Conservation (phyloP, 2,888 invertebrate species). For the Sarcophaga rosellei region DNA sequence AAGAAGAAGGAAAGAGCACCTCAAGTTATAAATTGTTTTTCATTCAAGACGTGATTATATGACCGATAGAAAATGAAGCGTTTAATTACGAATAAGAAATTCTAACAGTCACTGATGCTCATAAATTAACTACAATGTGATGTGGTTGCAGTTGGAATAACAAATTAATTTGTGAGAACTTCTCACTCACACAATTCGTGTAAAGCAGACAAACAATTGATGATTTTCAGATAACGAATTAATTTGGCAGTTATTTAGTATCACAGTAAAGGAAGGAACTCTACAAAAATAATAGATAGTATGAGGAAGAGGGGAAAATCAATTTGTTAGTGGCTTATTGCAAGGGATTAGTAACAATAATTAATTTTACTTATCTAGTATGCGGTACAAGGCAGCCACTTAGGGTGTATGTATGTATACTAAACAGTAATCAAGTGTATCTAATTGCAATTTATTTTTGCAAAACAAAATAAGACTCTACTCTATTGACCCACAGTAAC, state of each 20-base stretch:
- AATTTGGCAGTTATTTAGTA: conserved; percentile 16
- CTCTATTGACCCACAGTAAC: neutral
- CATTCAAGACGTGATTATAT: conserved; percentile 12
- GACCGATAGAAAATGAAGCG: neutral
- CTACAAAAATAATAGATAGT: too few relatives aligned
- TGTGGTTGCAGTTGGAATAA: conserved; percentile 71
- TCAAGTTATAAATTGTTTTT: conserved; percentile 44
- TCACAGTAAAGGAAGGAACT: neutral
- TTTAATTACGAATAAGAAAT: neutral
- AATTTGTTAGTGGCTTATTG: conserved; percentile 22
- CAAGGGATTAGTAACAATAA: conserved; percentile 4
- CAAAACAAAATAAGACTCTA: neutral
- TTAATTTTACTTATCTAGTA: conserved; percentile 28
- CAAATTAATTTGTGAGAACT: conserved; percentile 74
- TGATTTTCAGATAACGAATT: conserved; percentile 18
- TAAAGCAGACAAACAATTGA: conserved; percentile 8
- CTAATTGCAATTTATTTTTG: neutral
- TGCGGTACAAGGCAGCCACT: neutral
- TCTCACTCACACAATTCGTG: neutral
- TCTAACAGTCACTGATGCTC: conserved; percentile 19
- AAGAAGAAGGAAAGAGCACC: conserved; percentile 1
- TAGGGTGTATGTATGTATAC: too few relatives aligned
- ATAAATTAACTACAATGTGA: conserved; percentile 43
- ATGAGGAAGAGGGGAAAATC: too few relatives aligned
- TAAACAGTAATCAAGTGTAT: neutral